Evolutionary conservation across 2,113 vertebrate species (phyloP).

Genomic region (Nothoprocta perdicaria): DNA sequence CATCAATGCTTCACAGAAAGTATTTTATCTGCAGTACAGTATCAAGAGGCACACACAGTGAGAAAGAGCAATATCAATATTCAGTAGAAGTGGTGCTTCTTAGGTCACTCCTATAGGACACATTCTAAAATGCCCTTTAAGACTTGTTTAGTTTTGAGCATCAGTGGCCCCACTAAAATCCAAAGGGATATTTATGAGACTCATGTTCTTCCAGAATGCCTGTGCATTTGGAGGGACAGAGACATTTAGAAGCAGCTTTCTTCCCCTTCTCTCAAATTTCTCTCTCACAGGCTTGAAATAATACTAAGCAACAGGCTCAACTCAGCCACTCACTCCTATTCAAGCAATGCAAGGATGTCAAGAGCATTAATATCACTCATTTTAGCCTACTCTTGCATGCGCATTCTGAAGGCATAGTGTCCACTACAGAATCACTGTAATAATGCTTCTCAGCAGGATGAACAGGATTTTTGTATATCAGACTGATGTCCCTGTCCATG

Average conservation of each 20-base stretch:
- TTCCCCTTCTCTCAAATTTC: neutral
- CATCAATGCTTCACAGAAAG: constrained; percentile 39
- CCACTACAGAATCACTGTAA: neutral
- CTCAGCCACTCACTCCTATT: neutral
- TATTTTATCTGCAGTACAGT: constrained; percentile 39
- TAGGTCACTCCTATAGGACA: neutral
- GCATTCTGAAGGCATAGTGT: neutral
- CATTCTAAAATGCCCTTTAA: neutral
- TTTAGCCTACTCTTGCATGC: neutral
- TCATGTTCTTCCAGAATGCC: neutral
- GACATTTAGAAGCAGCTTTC: neutral
- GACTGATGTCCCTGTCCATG: neutral
- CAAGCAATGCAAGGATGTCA: neutral
- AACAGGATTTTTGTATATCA: neutral
- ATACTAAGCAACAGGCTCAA: neutral
- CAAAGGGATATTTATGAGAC: neutral
- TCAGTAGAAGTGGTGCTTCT: constrained; percentile 1
- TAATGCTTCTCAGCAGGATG: neutral
- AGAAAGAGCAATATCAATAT: constrained; percentile 19
- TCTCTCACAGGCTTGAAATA: neutral
- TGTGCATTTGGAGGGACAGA: neutral
- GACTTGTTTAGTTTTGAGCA: constrained; percentile 37
- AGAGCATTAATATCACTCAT: neutral
- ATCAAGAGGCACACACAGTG: neutral
- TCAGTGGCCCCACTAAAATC: constrained; percentile 15